phyloP scores from a whole-genome alignment of 2,888 invertebrate genomes.

The Macropis europaea region DNA sequence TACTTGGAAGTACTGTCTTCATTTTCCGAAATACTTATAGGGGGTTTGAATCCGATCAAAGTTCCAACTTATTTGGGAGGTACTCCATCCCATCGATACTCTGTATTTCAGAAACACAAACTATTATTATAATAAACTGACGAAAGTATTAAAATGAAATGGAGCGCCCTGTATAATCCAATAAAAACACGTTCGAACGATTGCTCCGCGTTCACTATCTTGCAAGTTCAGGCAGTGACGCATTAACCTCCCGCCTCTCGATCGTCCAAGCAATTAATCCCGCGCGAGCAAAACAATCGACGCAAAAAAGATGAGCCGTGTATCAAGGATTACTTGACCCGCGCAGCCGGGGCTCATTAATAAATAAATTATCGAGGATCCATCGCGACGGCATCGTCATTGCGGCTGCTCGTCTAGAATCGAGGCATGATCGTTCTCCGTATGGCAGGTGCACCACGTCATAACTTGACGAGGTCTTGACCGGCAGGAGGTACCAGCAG shows the following conservation, averaged over 20 bases:
- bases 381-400: constrained; percentile 40
- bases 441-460: constrained; percentile 61
- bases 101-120: too few species aligned
- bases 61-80: too few species aligned
- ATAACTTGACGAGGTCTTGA: constrained; percentile 58
- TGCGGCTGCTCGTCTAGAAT: constrained; percentile 38
- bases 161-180: too few species aligned
- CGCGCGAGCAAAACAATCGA: background rate
- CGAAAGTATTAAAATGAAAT: too few species aligned
- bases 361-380: constrained; percentile 54
- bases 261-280: constrained; percentile 14
- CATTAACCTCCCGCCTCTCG: background rate
- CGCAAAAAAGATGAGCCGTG: background rate
- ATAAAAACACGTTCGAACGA: constrained; percentile 1
- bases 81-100: too few species aligned
- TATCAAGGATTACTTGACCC: constrained; percentile 11
- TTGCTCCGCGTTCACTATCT: background rate
- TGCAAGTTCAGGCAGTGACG: background rate
- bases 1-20: too few species aligned
- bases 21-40: too few species aligned
- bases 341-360: constrained; percentile 42
- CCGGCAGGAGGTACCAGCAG: constrained; percentile 66
- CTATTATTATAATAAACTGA: too few species aligned
- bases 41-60: too few species aligned
- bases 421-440: constrained; percentile 43